phyloP scores from a whole-genome alignment of 2,797 vertebrate genomes.

The Crypturellus tataupa region DNA sequence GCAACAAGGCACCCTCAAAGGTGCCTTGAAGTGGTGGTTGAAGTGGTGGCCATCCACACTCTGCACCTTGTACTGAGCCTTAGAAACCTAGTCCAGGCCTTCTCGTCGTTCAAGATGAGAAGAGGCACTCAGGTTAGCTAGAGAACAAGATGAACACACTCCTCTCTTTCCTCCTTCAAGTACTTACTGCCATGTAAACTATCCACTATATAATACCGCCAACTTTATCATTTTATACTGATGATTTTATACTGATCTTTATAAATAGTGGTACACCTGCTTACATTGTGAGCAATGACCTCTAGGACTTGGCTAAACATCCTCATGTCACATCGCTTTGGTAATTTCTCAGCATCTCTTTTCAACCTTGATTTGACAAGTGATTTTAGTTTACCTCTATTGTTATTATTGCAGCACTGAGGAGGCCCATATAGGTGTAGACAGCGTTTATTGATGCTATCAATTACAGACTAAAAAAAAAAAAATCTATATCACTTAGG shows the following conservation, averaged over 20 bases:
- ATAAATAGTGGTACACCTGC: not conserved
- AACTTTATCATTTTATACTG: not conserved
- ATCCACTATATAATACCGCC: accelerated
- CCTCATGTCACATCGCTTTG: not conserved
- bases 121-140: not conserved
- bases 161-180: not conserved
- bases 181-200: not conserved
- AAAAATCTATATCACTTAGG: not conserved
- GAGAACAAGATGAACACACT: not conserved
- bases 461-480: not conserved
- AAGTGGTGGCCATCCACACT: not conserved
- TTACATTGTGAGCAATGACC: not conserved
- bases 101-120: not conserved
- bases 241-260: not conserved
- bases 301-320: not conserved
- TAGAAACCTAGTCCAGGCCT: accelerated
- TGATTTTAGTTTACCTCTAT: not conserved
- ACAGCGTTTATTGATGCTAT: not conserved
- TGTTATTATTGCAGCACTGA: not conserved
- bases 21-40: not conserved
- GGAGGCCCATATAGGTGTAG: not conserved
- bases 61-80: not conserved
- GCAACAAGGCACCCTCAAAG: not conserved
- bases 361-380: not conserved
- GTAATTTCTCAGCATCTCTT: not conserved